Evolutionary conservation across 2,888 invertebrate species (phyloP), one percentile per base, ranked within the genome.

Genomic region (Arrhopalites spinosus): DNA sequence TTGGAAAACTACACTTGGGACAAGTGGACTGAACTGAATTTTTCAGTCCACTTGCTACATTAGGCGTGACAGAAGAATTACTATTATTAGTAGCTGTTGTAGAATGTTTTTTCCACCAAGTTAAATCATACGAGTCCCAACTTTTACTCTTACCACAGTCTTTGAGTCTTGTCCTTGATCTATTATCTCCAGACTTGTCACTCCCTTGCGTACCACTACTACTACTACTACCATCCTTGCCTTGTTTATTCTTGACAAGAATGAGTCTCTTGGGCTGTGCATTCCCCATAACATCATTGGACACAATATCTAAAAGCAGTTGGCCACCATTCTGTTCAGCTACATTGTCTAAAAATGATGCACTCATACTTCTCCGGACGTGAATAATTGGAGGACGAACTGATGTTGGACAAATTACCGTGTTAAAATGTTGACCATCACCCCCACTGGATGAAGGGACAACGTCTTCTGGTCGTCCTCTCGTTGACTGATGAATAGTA

Each of bases 311-410:
- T 64, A 81, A 59, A 11, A 78, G 76, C 11, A 79, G 76, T 30
- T 80, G 78, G 50, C 79, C 71, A 43, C 80, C 89, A 84, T 95
- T n/a, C 29, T 79, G 90, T 0, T 90, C 90, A 83, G 93, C 93
- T 3, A 94, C 93, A 79, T 92, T 88, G 84, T 95, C 94, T 81
- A 95, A 87, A 84, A 93, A 94, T 0, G 95, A 94, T 1, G 94
- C 94, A 85, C 94, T 94, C 85, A 94, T 94, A 84, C 94, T 94
- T 43, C 94, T 88, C 0, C 82, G 74, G 5, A 83, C 82, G 74
- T 81, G 50, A 15, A 15, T 45, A n/a, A n/a, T 36, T 23, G 11
- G 43, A 23, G 36, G 66, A n/a, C 29, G 53, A 29, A 69, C 27
- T 30, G 77, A 73, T n/a, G 72, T 2, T 71, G 75, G 23, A 71